These are phyloP conservation scores for Brachyistius frenatus DNA, from an alignment of 2,113 vertebrate species.

Conservation along the genomic window DNA sequence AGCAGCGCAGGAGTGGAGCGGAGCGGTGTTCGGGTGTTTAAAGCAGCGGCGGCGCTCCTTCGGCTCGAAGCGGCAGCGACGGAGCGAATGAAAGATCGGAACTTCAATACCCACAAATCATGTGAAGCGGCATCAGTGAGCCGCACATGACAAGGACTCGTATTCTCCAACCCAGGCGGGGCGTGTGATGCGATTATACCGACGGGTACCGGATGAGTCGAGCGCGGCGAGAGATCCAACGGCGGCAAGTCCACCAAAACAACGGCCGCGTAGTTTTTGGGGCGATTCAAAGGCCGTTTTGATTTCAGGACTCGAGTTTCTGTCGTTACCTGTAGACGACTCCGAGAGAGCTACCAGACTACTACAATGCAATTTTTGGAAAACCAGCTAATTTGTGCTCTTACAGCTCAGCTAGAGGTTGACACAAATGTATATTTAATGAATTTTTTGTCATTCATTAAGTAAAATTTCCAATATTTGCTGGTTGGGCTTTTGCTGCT, in stretches of 20 bases:
- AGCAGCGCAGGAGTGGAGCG: constrained; percentile 11
- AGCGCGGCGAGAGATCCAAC: constrained; percentile 26
- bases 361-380: too few relatives aligned
- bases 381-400: too few relatives aligned
- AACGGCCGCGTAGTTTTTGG: background rate
- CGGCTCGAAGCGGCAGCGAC: constrained; percentile 17
- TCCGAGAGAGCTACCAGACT: too few relatives aligned
- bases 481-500: too few relatives aligned
- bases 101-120: constrained; percentile 43
- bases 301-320: too few relatives aligned
- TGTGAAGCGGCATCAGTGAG: constrained; percentile 39
- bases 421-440: too few relatives aligned
- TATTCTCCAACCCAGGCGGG: background rate
- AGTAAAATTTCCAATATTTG: too few relatives aligned
- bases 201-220: constrained; percentile 1
- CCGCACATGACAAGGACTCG: background rate
- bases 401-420: too few relatives aligned
- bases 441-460: too few relatives aligned
- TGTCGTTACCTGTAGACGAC: too few relatives aligned
- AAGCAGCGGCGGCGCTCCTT: constrained; percentile 14
- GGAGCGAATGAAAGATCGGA: constrained; percentile 38
- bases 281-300: background rate
- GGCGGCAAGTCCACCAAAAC: background rate
- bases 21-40: constrained; percentile 16
- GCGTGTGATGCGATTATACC: constrained; percentile 41